phyloP scores from a whole-genome alignment of 2,888 invertebrate genomes.

The Scaptomyza cyrtandrae region DNA sequence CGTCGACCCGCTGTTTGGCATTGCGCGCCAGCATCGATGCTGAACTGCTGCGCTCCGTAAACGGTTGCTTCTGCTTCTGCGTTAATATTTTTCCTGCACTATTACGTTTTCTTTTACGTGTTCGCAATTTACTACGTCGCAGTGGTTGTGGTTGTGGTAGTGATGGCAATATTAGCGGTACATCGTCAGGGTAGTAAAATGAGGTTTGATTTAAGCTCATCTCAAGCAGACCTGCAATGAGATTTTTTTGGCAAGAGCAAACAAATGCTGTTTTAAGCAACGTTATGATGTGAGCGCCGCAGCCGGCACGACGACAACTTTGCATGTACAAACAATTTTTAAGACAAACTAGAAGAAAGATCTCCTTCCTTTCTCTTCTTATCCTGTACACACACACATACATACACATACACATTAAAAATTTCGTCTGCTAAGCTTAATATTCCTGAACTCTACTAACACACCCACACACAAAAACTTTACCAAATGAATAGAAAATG shows the following conservation, averaged over 20 bases:
- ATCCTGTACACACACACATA: neutral
- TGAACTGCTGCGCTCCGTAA: slow-evolving; percentile 55
- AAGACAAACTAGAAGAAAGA: slow-evolving; percentile 21
- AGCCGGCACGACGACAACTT: slow-evolving; percentile 34
- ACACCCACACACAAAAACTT: neutral
- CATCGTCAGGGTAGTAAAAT: slow-evolving; percentile 53
- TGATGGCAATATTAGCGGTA: slow-evolving; percentile 26
- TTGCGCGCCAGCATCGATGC: slow-evolving; percentile 66
- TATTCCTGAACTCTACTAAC: neutral
- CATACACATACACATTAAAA: neutral
- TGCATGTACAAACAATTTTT: slow-evolving; percentile 36
- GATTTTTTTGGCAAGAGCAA: slow-evolving; percentile 47
- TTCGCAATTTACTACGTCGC: slow-evolving; percentile 62
- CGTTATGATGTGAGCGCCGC: slow-evolving; percentile 16
- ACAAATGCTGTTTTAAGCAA: slow-evolving; percentile 30
- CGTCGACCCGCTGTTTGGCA: slow-evolving; percentile 65
- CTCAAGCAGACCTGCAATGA: slow-evolving; percentile 74
- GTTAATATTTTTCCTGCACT: slow-evolving; percentile 12
- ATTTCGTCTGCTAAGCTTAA: neutral
- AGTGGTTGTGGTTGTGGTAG: slow-evolving; percentile 29
- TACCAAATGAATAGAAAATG: slow-evolving; percentile 1
- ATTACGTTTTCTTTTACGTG: slow-evolving; percentile 55
- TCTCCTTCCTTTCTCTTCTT: neutral
- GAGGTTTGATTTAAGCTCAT: slow-evolving; percentile 65
- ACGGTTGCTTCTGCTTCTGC: slow-evolving; percentile 25